phyloP scores from a whole-genome alignment of 2,888 invertebrate species.

The Noctua janthe region DNA sequence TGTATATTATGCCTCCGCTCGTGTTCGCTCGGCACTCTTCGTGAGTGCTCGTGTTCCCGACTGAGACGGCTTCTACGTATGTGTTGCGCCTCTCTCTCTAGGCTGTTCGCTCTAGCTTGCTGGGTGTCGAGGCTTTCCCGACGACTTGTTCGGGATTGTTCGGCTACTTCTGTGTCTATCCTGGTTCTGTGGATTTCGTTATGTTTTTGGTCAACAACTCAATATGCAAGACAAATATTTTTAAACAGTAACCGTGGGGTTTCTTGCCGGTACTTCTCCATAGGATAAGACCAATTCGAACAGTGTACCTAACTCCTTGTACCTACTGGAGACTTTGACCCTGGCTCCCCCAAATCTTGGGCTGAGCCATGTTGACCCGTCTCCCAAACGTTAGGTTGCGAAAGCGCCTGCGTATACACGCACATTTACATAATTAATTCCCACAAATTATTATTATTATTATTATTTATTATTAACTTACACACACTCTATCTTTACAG shows the following conservation, averaged over 20 bases:
- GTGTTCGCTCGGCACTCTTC: constrained; percentile 33
- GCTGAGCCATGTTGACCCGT: neutral
- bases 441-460: too few relatives aligned
- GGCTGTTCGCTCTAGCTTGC: constrained; percentile 34
- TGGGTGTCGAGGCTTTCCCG: constrained; percentile 35
- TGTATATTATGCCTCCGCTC: constrained; percentile 27
- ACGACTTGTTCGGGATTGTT: constrained; percentile 21
- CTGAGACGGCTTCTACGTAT: constrained; percentile 18
- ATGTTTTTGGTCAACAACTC: neutral
- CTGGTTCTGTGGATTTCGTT: constrained; percentile 23
- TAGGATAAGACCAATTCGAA: neutral
- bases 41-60: constrained; percentile 34
- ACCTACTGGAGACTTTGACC: neutral
- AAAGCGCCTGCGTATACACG: neutral
- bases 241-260: neutral
- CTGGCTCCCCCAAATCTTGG: neutral
- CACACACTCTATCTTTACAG: too few relatives aligned
- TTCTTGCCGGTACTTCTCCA: neutral
- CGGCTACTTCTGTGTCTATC: constrained; percentile 24
- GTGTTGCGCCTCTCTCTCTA: constrained; percentile 26
- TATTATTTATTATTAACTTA: too few relatives aligned
- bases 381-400: neutral
- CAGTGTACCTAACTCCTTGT: neutral
- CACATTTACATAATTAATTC: neutral
- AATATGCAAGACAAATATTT: neutral